A percentile compares a stretch with the other conserved stretches of the same genome.
phyloP scores from a whole-genome alignment of 35 echinoderm and acorn worm genomes.

The Heliocidaris tuberculata region DNA sequence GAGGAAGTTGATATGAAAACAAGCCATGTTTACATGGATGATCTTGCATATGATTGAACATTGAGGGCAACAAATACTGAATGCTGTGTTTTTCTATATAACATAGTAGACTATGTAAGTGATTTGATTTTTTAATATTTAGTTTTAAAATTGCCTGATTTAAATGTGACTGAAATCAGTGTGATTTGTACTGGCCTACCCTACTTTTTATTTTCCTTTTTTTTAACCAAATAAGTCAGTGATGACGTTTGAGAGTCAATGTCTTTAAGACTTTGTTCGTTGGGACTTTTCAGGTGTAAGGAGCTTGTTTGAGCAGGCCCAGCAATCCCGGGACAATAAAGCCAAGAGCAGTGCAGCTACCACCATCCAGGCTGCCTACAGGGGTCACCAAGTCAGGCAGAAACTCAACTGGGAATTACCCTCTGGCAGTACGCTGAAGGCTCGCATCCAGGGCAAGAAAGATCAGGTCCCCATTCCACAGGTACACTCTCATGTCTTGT shows the following conservation, averaged over 20 bases:
- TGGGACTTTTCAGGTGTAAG: conserved; percentile 59
- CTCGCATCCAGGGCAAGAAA: conserved; percentile 27
- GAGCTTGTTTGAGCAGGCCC: conserved; percentile 65
- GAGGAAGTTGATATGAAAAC: not conserved
- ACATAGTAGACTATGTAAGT: too few relatives aligned
- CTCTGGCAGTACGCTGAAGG: conserved; percentile 46
- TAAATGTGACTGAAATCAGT: too few relatives aligned
- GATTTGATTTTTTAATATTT: too few relatives aligned
- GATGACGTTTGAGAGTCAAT: too few relatives aligned
- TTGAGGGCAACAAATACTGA: too few relatives aligned
- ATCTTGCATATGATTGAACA: not conserved
- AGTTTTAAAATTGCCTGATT: too few relatives aligned
- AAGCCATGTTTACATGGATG: not conserved
- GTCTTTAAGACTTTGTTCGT: too few relatives aligned
- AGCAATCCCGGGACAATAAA: not conserved
- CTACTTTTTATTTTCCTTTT: too few relatives aligned
- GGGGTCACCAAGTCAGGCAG: conserved; percentile 84
- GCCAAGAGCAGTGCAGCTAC: conserved; percentile 72
- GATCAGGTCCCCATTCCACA: conserved; percentile 21
- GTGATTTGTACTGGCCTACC: too few relatives aligned
- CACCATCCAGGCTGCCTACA: conserved; percentile 87
- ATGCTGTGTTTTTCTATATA: too few relatives aligned
- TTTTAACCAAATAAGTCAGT: too few relatives aligned
- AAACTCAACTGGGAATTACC: conserved; percentile 82
- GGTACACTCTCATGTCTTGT: not conserved